Base-by-base conservation (phyloP, 2,888 invertebrate genomes). In the Drosophila merina region DNA sequence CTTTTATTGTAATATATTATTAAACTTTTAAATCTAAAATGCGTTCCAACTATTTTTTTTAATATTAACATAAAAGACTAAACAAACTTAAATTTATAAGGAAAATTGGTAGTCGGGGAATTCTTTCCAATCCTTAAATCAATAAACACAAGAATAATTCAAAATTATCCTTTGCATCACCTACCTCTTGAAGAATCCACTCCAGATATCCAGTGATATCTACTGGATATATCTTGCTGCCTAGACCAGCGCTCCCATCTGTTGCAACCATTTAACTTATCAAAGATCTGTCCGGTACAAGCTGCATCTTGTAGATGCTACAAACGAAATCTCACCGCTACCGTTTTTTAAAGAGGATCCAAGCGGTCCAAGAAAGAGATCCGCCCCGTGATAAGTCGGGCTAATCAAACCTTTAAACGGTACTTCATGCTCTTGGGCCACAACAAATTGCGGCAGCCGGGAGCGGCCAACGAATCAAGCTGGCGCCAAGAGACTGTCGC, bases 361-460 rank as follows among this genome's bases (percentile, higher is more conserved):
- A 20, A 20, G 20, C 20, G 20, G 7, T 10, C 57, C n/a, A 36
- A 33, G 55, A 72, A 55, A 69, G 60, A 74, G 86, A 86, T 84
- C 77, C 77, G 79, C 66, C 57, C n/a, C 10, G 31, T 48, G 84
- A 84, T 84, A 86, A 71, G 68, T 62, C 64, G 57, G 69, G 71
- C 70, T 76, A 81, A 84, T 86, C 81, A 75, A 77, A 84, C 64
- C 71, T 83, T 62, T 84, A 81, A 81, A 81, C 76, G 79, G 85
- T 68, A 86, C 79, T 77, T 72, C 77, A 50, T 57, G 57, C 63
- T 31, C 28, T 52, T 59, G 58, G 67, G 60, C 60, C 70, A 74
- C 68, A 68, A 72, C 72, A 72, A 73, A 73, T 73, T 73, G 72
- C 68, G 50, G 51, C 68, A 49, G 57, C 28, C 57, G 57, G 54